Evolutionary conservation across 2,797 vertebrate species (phyloP).

Genomic region (Gallinago nigripennis): DNA sequence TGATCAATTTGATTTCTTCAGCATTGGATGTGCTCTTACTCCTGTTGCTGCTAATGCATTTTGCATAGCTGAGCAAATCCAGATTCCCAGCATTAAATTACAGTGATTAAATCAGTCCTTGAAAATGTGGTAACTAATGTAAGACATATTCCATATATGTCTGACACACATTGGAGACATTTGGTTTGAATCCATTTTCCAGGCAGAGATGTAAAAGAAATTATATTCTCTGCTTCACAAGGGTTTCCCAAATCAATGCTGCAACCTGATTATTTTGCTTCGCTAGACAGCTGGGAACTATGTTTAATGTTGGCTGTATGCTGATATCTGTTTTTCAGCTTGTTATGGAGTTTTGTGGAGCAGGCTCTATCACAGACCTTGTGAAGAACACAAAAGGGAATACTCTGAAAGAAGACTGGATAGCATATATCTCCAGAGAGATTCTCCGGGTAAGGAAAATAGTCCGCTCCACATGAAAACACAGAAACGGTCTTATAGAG

Average conservation of each 20-base stretch:
- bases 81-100: not conserved
- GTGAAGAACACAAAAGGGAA: conserved; percentile 99
- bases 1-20: not conserved
- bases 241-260: not conserved
- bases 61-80: conserved; percentile 27
- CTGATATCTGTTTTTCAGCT: conserved; percentile 79
- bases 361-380: conserved; percentile 96
- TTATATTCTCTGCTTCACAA: not conserved
- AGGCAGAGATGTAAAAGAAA: not conserved
- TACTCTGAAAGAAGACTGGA: conserved; percentile 97
- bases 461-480: not conserved
- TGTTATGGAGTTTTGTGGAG: conserved; percentile 99
- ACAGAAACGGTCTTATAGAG: not conserved
- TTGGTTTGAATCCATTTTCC: conserved; percentile 43
- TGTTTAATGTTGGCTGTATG: not conserved
- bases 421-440: conserved; percentile 97
- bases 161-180: conserved; percentile 21
- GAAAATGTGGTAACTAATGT: conserved; percentile 9
- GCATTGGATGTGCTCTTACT: not conserved
- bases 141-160: conserved; percentile 10
- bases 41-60: conserved; percentile 27
- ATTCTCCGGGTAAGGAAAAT: conserved; percentile 89
- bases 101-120: conserved; percentile 14
- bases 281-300: not conserved
- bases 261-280: not conserved